Base-by-base conservation (phyloP, 2,113 vertebrate genomes). In the Semnornis frantzii region DNA sequence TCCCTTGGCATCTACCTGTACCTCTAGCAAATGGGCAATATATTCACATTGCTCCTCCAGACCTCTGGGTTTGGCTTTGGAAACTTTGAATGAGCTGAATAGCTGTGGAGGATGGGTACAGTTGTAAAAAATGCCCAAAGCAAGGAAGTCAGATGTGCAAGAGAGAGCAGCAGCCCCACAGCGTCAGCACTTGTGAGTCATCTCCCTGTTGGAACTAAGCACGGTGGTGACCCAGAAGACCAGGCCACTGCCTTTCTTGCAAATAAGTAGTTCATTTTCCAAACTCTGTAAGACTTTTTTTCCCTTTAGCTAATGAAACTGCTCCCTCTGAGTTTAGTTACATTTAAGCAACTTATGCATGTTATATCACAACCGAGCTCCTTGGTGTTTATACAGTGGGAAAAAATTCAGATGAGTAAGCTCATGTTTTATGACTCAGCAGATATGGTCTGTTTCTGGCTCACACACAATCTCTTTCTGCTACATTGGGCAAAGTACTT, bases 401-500 rank as follows among this genome's bases (percentile, higher is more conserved):
- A 18, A 69, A 87, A 93, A 90, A 90, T 11, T 77, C 73, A 90
- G 72, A 85, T 85, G 72, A 88, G 62, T 82, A 78, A 86, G 77
- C 50, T 83, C 28, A 11, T 70, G 54, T 89, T 77, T 85, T 88
- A n/a, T 92, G 94, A 94, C 75, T 94, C 91, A 91, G 85, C 93
- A 95, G 83, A 92, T 77, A 76, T 16, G 50, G 19, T 50, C 78
- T 25, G 34, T 78, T 94, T 80, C 85, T 91, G 76, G 39, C 82
- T 90, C 39, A 90, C 65, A 57, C 39, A 39, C 44, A 30, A 69
- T 77, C 27, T 77, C 42, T 27, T 69, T 76, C 72, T 78, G 48
- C 65, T 80, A 21, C 58, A 54, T 78, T 66, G 63, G 66, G 65
- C 73, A 78, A 90, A 33, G 59, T 92, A 55, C 73, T 88, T 79